Evolutionary conservation across 1,140 invertebrate species (phyloP).

Genomic region (Thaumetopoea pityocampa): DNA sequence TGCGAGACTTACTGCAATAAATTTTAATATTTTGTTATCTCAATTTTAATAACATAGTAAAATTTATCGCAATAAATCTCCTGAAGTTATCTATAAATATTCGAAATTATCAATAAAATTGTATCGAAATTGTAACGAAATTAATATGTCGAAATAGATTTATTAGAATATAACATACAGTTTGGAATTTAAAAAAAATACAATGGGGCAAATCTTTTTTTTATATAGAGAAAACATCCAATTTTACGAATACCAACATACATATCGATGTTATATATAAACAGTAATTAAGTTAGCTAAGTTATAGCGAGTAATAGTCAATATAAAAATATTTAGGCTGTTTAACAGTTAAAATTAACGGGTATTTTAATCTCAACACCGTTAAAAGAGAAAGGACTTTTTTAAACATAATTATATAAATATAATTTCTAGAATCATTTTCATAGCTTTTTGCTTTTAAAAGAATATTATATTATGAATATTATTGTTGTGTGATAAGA

Average conservation of each 20-base stretch:
- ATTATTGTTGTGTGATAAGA: slow-evolving; percentile 42
- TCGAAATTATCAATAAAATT: slow-evolving; percentile 39
- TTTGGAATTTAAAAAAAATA: slow-evolving; percentile 20
- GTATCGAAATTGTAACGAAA: slow-evolving; percentile 35
- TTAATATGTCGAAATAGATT: slow-evolving; percentile 28
- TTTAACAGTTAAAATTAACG: slow-evolving; percentile 52
- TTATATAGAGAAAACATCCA: slow-evolving; percentile 26
- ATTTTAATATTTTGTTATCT: too few relatives aligned
- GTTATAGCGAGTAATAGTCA: slow-evolving; percentile 67
- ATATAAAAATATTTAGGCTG: slow-evolving; percentile 63
- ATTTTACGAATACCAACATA: slow-evolving; percentile 66
- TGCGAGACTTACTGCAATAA: too few relatives aligned
- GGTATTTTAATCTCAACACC: slow-evolving; percentile 11
- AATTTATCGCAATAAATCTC: too few relatives aligned
- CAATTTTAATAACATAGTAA: too few relatives aligned
- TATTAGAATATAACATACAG: slow-evolving; percentile 28
- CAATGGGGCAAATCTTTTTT: slow-evolving; percentile 27
- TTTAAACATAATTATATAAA: slow-evolving; percentile 13
- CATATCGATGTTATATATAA: slow-evolving; percentile 73
- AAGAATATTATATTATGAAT: slow-evolving; percentile 39
- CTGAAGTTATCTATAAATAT: too few relatives aligned
- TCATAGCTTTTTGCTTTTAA: slow-evolving; percentile 27
- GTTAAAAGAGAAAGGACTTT: slow-evolving; percentile 11
- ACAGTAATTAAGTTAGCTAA: slow-evolving; percentile 49
- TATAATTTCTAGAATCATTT: slow-evolving; percentile 21